phyloP scores from a whole-genome alignment of 2,797 vertebrate species.

The Prionace glauca region DNA sequence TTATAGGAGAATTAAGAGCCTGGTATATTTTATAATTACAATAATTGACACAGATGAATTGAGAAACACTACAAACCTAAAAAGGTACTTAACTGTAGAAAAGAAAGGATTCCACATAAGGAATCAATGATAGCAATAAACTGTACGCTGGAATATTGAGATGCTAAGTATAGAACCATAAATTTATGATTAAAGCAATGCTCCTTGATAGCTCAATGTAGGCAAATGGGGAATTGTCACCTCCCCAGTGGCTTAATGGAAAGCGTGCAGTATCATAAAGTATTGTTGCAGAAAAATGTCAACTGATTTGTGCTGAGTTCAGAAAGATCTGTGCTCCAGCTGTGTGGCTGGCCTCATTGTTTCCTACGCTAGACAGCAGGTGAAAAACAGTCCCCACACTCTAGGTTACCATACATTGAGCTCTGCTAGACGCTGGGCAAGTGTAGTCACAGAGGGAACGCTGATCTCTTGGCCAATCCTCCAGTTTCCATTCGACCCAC shows the following conservation, averaged over 20 bases:
- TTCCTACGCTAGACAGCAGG: not conserved
- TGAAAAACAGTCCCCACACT: not conserved
- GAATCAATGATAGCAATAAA: conserved; percentile 27
- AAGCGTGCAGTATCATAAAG: not conserved
- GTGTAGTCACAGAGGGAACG: not conserved
- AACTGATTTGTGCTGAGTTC: not conserved
- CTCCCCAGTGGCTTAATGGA: not conserved
- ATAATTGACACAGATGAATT: conserved; percentile 35
- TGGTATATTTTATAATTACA: conserved; percentile 26
- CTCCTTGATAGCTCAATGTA: not conserved
- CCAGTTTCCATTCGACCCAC: not conserved
- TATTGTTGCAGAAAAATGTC: not conserved
- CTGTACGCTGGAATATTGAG: not conserved
- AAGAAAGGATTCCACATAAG: not conserved
- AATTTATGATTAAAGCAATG: conserved; percentile 7
- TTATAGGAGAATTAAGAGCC: conserved; percentile 32
- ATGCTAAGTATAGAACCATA: not conserved
- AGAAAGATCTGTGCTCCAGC: not conserved
- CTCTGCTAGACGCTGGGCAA: not conserved
- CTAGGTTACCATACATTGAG: not conserved
- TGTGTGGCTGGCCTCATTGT: not conserved
- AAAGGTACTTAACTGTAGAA: conserved; percentile 27
- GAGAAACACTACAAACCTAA: conserved; percentile 28
- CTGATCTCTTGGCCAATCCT: not conserved
- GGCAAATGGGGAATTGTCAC: not conserved